Evolutionary conservation across 2,113 vertebrate genomes (phyloP).

Genomic region (Corydoras sp.): DNA sequence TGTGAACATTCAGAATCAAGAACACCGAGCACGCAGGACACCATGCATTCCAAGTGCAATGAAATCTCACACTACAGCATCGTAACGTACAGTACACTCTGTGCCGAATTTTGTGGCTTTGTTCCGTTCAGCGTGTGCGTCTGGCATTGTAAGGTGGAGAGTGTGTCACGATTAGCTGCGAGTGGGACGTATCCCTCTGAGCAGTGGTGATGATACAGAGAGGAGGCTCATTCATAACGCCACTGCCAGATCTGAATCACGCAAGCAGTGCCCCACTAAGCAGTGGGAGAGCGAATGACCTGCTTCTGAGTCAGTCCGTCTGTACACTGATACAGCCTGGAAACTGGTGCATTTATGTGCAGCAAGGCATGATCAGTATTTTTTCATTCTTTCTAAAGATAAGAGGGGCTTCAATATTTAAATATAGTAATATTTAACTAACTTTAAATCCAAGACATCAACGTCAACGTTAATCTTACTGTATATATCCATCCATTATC

Average conservation of each 20-base stretch:
- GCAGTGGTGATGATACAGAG: background rate
- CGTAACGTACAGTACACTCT: background rate
- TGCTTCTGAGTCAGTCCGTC: conserved; percentile 42
- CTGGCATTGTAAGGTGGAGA: conserved; percentile 29
- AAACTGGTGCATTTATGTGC: no score
- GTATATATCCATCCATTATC: no score
- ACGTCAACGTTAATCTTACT: no score
- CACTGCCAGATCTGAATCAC: conserved; percentile 7
- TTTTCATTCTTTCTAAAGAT: no score
- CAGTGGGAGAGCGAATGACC: conserved; percentile 41
- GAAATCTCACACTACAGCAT: background rate
- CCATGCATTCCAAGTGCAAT: background rate
- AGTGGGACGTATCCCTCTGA: conserved; percentile 34
- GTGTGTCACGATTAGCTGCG: conserved; percentile 41
- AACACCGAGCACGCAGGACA: conserved; percentile 1
- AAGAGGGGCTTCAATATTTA: no score
- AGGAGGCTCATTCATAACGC: conserved; percentile 25
- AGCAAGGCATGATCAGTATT: no score
- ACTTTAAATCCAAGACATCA: no score
- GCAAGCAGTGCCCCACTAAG: conserved; percentile 16
- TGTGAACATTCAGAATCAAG: background rate
- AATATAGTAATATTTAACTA: no score
- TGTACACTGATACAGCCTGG: conserved; percentile 16
- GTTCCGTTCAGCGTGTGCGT: conserved; percentile 23
- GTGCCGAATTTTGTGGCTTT: conserved; percentile 13